Evolutionary conservation across 2,797 vertebrate genomes (phyloP), one percentile per base, ranked within the genome.

Genomic region (Notamacropus eugenii): DNA sequence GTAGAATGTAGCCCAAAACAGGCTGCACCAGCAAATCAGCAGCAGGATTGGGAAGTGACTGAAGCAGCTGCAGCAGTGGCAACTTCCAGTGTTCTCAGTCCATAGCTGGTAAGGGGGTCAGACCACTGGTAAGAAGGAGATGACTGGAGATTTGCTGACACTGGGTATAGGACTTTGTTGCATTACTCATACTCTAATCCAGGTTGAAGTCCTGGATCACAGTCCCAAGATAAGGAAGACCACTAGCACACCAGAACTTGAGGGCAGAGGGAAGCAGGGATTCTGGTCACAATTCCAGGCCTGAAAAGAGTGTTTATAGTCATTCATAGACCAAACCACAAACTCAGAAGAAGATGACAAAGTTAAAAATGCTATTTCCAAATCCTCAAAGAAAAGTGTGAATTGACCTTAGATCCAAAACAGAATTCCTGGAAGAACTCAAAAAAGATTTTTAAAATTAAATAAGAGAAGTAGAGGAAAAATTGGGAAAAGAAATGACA

Each of bases 71-170:
- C 16, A 74, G 19, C n/a, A 40, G 16, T 8, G n/a, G n/a, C 14
- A n/a, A 1, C 14, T n/a, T 19, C 29, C 14, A n/a, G 62, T n/a
- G 14, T 74, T 99, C 99, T 99, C 99, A 99, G 67, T 40, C n/a
- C 67, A 40, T 19, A 40, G 19, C n/a, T 40, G 67, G 4, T 74
- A 40, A 74, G 8, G 67, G 59, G 16, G 16, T 62, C 5, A 40
- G 67, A 40, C 6, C 40, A 24, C 19, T 22, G n/a, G 67, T n/a
- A 74, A 74, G n/a, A 74, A 74, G 34, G 62, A n/a, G 14, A n/a
- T 67, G n/a, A 67, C 34, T 19, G 62, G 67, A 8, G 6, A 2
- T 62, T 40, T 74, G 19, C 16, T 74, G 6, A 19, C n/a, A 74
- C 19, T 74, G 40, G 19, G n/a, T 67, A 3, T 6, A 24, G n/a